phyloP scores from a whole-genome alignment of 2,888 invertebrate genomes.

The Prosopocoilus inquinatus region DNA sequence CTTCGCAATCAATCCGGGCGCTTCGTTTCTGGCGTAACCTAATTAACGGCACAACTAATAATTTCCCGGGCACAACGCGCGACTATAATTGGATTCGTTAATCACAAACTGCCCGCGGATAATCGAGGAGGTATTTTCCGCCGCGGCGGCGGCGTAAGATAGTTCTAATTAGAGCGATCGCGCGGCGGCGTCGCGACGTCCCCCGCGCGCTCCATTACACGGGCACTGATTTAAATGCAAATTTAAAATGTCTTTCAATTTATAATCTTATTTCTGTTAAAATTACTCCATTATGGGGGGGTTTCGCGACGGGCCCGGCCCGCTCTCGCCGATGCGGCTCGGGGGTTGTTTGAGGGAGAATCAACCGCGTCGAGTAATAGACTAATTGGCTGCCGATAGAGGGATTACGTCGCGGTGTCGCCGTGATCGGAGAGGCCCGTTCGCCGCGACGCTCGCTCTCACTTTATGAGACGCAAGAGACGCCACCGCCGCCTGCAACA shows the following conservation, averaged over 20 bases:
- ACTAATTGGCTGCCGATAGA: slow-evolving; percentile 6
- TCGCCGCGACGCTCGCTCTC: no score
- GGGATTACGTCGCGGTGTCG: not conserved
- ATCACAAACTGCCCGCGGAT: slow-evolving; percentile 51
- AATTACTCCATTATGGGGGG: slow-evolving; percentile 49
- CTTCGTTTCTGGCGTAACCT: slow-evolving; percentile 41
- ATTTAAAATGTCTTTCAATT: slow-evolving; percentile 52
- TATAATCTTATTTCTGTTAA: slow-evolving; percentile 52
- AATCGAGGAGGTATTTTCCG: slow-evolving; percentile 40
- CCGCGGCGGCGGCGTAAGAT: slow-evolving; percentile 27
- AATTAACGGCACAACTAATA: slow-evolving; percentile 52
- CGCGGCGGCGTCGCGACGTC: slow-evolving; percentile 18
- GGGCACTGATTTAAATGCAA: slow-evolving; percentile 49
- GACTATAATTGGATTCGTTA: slow-evolving; percentile 53
- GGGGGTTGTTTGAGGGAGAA: slow-evolving; percentile 1
- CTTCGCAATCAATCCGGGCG: slow-evolving; percentile 17
- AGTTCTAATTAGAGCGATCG: slow-evolving; percentile 32
- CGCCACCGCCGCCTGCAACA: no score
- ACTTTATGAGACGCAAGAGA: no score
- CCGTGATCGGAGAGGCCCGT: no score
- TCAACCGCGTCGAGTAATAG: slow-evolving; percentile 5
- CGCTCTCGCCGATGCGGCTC: not conserved
- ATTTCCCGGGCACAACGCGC: slow-evolving; percentile 48
- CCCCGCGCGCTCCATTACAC: slow-evolving; percentile 32
- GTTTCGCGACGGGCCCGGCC: slow-evolving; percentile 26